Evolutionary conservation across 1,140 invertebrate species (phyloP).

Genomic region (Aphelinus certus): DNA sequence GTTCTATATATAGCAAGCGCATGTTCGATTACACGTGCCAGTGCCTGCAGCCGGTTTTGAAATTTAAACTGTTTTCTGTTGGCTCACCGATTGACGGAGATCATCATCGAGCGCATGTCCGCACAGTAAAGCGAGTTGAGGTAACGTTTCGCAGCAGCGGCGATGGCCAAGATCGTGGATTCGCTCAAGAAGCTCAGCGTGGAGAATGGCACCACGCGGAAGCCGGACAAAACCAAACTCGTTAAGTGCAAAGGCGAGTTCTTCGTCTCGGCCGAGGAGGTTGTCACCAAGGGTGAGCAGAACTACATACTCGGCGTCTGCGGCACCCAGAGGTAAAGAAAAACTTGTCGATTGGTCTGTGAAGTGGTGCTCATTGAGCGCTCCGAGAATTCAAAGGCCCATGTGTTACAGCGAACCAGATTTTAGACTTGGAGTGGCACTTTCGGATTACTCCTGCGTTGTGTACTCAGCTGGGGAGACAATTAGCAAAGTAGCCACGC

Average conservation of each 20-base stretch:
- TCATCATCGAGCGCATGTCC: not conserved
- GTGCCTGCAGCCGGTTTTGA: too few relatives aligned
- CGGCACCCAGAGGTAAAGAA: constrained; percentile 51
- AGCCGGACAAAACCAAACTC: constrained; percentile 21
- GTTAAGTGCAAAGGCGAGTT: constrained; percentile 43
- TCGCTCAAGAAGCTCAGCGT: constrained; percentile 46
- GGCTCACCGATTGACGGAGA: too few relatives aligned
- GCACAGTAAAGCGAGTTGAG: not conserved
- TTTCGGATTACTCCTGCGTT: constrained; percentile 57
- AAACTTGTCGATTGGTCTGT: too few relatives aligned
- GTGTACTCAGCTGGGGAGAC: constrained; percentile 60
- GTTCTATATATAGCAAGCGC: too few relatives aligned
- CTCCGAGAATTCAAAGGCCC: too few relatives aligned
- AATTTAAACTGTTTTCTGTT: too few relatives aligned
- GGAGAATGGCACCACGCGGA: constrained; percentile 38
- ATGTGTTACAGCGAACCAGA: constrained; percentile 52
- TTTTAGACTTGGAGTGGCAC: constrained; percentile 55
- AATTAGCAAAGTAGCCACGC: constrained; percentile 53
- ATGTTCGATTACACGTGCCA: too few relatives aligned
- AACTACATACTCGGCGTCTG: constrained; percentile 56
- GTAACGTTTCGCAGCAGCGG: not conserved
- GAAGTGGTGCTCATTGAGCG: too few relatives aligned
- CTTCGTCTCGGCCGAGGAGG: constrained; percentile 46
- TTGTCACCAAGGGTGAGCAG: constrained; percentile 42
- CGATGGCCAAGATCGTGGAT: constrained; percentile 51